Evolutionary conservation across 2,888 invertebrate species (phyloP), one percentile per base, ranked within the genome.

Genomic region (Arge pagana): DNA sequence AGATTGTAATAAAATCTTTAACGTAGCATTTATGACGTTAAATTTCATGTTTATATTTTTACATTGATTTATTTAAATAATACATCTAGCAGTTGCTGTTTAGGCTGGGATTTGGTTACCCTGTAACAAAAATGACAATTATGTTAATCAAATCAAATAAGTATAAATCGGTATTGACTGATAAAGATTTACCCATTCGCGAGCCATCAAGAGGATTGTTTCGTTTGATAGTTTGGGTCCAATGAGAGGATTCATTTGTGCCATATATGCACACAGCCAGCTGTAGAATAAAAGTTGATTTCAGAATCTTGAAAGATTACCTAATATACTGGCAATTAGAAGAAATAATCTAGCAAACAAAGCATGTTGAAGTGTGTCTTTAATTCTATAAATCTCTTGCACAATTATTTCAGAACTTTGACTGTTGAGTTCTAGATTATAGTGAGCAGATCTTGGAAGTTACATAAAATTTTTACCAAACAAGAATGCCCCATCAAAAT

Each of bases 241-340:
- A 59, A 94, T 87, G 48, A 94, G 79, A 0, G 94, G 94, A 79
- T 94, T 94, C 92, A 94, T 92, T 78, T 94, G 94, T 3, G 91
- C 88, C 87, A 94, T 87, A 73, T 93, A 94, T 62, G 92, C 92
- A 70, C 92, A 93, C 62, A 94, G 78, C 94, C 93, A 94, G 78
- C 90, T 90, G 78, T 40, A 80, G 79, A 60, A 59, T 23, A 11
- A n/a, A n/a, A n/a, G n/a, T n/a, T n/a, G n/a, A 50, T n/a, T n/a
- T n/a, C n/a, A n/a, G n/a, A n/a, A n/a, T n/a, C n/a, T n/a, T n/a
- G n/a, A n/a, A n/a, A n/a, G n/a, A n/a, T n/a, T n/a, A n/a, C n/a
- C n/a, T n/a, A n/a, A n/a, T n/a, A n/a, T n/a, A n/a, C n/a, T n/a
- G n/a, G n/a, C n/a, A n/a, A n/a, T n/a, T n/a, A n/a, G n/a, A n/a